Conservation (phyloP, 2,113 vertebrate genomes). For the Micromys minutus region DNA sequence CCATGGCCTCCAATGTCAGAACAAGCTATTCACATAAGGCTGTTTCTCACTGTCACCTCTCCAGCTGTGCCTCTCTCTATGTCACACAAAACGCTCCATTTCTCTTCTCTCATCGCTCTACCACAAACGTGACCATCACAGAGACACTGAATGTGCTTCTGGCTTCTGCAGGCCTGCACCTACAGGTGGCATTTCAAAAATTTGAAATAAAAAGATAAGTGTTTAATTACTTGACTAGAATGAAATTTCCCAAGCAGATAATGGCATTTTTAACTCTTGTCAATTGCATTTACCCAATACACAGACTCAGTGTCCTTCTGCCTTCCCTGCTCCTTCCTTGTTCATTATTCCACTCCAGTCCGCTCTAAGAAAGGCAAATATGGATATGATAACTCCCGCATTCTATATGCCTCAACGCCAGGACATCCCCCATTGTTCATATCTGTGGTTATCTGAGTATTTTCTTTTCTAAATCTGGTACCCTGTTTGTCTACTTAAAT, state of each 20-base stretch:
- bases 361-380: background rate
- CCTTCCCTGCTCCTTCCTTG: background rate
- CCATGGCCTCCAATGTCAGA: too few species aligned
- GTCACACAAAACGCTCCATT: background rate
- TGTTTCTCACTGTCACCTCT: too few species aligned
- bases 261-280: too few species aligned
- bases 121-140: background rate
- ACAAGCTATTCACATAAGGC: too few species aligned
- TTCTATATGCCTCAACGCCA: background rate
- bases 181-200: background rate
- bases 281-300: background rate
- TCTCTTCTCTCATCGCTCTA: background rate
- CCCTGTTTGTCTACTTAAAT: too few species aligned
- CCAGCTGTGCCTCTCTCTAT: background rate
- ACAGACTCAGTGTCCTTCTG: background rate
- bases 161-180: background rate
- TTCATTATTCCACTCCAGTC: background rate
- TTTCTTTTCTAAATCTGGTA: background rate
- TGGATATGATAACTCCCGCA: background rate
- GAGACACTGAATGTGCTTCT: background rate
- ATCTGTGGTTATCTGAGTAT: too few species aligned
- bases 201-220: background rate
- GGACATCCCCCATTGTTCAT: too few species aligned
- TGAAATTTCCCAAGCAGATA: background rate
- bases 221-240: background rate